phyloP scores from a whole-genome alignment of 1,140 invertebrate species.

The Pogonognathellus flavescens region DNA sequence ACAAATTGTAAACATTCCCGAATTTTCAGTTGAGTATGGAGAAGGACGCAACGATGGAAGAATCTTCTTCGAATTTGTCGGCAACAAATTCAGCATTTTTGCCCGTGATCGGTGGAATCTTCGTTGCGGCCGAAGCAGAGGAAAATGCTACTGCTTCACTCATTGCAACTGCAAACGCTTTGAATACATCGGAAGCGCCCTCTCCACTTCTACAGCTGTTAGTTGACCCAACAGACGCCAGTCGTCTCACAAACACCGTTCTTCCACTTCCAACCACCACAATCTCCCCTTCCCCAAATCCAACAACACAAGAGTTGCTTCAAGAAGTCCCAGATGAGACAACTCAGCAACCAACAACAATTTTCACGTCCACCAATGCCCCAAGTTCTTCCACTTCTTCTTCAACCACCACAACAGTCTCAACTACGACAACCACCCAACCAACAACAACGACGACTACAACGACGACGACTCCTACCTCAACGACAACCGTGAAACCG shows the following conservation, averaged over 20 bases:
- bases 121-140: neutral
- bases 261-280: neutral
- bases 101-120: neutral
- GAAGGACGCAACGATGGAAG: neutral
- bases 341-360: neutral
- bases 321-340: neutral
- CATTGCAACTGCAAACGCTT: neutral
- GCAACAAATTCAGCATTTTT: slow-evolving; percentile 4
- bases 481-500: neutral
- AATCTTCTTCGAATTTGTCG: slow-evolving; percentile 10
- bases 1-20: neutral
- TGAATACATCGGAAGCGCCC: neutral
- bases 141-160: neutral
- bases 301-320: neutral
- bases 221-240: neutral
- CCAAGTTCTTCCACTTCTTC: neutral
- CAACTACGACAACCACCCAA: neutral
- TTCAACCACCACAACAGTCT: neutral
- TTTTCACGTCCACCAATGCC: neutral
- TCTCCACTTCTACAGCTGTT: neutral
- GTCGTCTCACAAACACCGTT: neutral
- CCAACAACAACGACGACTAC: too few species aligned
- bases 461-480: neutral
- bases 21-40: neutral
- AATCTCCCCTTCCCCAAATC: neutral